Base-by-base conservation (phyloP, 2,888 invertebrate species). In the Mamestra brassicae region DNA sequence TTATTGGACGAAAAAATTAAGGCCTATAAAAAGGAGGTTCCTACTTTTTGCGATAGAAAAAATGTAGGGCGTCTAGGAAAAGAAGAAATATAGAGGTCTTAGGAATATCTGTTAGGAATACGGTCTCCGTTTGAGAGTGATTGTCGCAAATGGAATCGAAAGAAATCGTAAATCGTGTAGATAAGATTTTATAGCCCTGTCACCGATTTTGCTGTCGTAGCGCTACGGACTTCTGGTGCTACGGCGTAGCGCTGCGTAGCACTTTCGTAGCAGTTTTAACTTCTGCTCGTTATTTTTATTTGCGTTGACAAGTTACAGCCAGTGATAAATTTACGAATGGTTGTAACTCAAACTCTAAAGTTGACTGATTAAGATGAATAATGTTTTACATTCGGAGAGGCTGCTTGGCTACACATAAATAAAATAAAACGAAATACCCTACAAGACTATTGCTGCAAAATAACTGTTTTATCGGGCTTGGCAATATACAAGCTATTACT, bases 131-230 rank as follows among this genome's bases (percentile, higher is more conserved):
- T 63, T 61, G 57, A 71, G 84, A 76, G 76, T 64, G 65, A 85
- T 82, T 71, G 74, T 50, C 63, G 50, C 68, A 64, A 75, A 72
- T 81, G 67, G 74, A 79, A 85, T 71, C 72, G 71, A 76, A 83
- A 73, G 74, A 63, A 74, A 57, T 75, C 81, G 73, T 76, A 83
- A 81, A 50, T 78, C 67, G 67, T 72, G 63, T 1, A 65, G 79
- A 85, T 84, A 76, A 71, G 42, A 58, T 70, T 82, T 85, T 82
- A 84, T 73, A 7, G 60, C 62, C 62, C 10, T 15, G 50, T 67
- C 52, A 45, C 17, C 47, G 42, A 69, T 60, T 34, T 50, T 62
- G 5, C 15, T 67, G 13, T 47, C 67, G 77, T 76, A 68, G 71
- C 67, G 67, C 64, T 76, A 81, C 82, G 60, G 26, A 26, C 26